A percentile compares a stretch with the other conserved stretches of the same genome.
These are phyloP conservation scores for Triplophysa bombifrons DNA, from an alignment of 2,797 vertebrate genomes.

Conservation along the genomic window DNA sequence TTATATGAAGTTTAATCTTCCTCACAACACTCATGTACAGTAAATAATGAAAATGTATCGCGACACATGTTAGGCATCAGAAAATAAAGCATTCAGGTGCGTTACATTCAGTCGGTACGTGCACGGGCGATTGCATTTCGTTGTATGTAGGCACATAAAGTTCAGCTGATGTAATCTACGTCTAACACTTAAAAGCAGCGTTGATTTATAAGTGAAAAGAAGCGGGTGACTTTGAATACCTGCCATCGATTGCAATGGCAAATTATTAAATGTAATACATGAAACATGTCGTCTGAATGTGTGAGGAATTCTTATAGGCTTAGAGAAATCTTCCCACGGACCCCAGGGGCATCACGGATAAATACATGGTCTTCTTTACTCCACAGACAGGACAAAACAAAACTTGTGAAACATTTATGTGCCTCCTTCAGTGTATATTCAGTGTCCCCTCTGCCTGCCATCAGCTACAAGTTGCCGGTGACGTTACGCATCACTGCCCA, in stretches of 20 bases:
- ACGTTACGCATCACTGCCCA: constrained; percentile 85
- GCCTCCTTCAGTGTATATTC: constrained; percentile 6
- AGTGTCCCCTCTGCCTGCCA: background rate
- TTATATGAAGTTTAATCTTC: constrained; percentile 1
- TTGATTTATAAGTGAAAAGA: background rate
- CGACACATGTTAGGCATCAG: constrained; percentile 49
- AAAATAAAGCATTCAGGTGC: constrained; percentile 67
- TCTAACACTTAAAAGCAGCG: background rate
- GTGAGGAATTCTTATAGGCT: background rate
- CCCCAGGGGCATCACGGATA: background rate
- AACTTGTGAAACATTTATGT: background rate
- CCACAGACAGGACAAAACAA: background rate
- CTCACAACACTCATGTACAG: constrained; percentile 37
- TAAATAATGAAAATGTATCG: constrained; percentile 54
- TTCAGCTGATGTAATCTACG: background rate
- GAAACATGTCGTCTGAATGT: background rate
- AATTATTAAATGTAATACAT: background rate
- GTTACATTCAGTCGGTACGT: constrained; percentile 40
- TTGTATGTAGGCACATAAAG: background rate
- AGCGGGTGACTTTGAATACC: background rate
- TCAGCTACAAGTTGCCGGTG: constrained; percentile 76
- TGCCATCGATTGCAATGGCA: background rate
- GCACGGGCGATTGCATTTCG: background rate
- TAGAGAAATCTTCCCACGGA: background rate
- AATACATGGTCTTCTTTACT: background rate